Evolutionary conservation across 1,140 invertebrate species (phyloP), one percentile per base, ranked within the genome.

Genomic region (Drosophila parabipectinata): DNA sequence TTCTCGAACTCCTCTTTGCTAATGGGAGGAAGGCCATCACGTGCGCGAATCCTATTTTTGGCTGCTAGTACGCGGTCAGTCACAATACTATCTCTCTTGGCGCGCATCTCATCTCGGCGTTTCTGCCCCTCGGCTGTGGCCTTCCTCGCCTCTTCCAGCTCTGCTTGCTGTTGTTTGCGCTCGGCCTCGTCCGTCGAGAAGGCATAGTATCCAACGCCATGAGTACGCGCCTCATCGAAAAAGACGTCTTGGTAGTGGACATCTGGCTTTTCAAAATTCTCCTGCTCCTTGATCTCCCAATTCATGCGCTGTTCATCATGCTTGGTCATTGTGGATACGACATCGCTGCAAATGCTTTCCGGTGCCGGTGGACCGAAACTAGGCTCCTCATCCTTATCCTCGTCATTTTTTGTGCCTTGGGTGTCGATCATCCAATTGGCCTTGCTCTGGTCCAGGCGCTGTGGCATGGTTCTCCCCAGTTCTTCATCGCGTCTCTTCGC

Each of bases 171-270:
- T 60, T 94, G 94, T 1, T 92, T 91, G 72, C 97, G 94, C 79
- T 95, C 93, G 5, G 94, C 93, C 77, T 97, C 96, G 77, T 98
- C 96, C 47, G 95, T 95, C 7, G 97, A 97, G 91, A 99, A 98
- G 9, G 95, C 94, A 92, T 95, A 98, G 90, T 97, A 98, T 15
- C 96, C 96, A 10, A 97, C 96, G 83, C 97, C 98, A 91, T 98
- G 97, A 1, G 94, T 93, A 67, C 97, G 93, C 0, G 97, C 96
- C 94, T 98, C 97, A 92, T 97, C 95, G 91, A 96, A 98, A 10
- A 97, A 93, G 39, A 98, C 93, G 92, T 98, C 97, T 92, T 98
- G 95, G 89, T 98, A 98, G 92, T 98, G 97, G 55, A 98, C 95
- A 82, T 97, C 94, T 45, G 93, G 92, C 93, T 96, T 91, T 79